A percentile compares a stretch with the other conserved stretches of the same genome.
These are phyloP conservation scores for Cololabis saira DNA, from an alignment of 2,113 vertebrate genomes.

Conservation along the genomic window DNA sequence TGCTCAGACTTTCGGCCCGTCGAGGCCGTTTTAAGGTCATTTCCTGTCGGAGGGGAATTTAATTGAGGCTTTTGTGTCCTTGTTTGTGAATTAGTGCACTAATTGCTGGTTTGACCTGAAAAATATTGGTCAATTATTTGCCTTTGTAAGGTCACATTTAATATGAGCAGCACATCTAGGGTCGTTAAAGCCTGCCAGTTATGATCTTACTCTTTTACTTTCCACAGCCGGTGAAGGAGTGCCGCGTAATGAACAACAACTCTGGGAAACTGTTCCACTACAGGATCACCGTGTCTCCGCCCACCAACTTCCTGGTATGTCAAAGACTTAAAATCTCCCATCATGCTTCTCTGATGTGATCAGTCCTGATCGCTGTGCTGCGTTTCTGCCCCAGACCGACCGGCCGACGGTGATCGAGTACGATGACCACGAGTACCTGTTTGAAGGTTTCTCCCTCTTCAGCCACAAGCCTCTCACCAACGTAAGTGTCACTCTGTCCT, in stretches of 20 bases:
- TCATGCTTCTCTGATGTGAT: background rate
- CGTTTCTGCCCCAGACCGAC: constrained; percentile 85
- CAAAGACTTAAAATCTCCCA: too few relatives aligned
- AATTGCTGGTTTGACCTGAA: constrained; percentile 27
- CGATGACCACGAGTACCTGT: constrained; percentile 98
- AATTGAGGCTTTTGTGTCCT: background rate
- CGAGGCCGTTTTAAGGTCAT: background rate
- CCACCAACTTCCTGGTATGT: constrained; percentile 96
- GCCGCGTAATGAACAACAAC: constrained; percentile 96
- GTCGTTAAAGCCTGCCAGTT: constrained; percentile 21
- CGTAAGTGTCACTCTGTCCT: constrained; percentile 72
- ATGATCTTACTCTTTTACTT: background rate
- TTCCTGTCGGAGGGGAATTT: constrained; percentile 7
- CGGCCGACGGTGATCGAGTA: constrained; percentile 97
- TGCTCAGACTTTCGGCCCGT: background rate
- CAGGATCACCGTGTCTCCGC: constrained; percentile 96
- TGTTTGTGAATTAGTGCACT: constrained; percentile 9
- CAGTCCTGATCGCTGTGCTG: background rate
- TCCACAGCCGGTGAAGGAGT: constrained; percentile 87
- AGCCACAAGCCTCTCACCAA: constrained; percentile 92
- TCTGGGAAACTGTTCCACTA: constrained; percentile 95
- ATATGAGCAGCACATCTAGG: background rate
- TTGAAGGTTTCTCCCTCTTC: constrained; percentile 98
- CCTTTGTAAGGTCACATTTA: constrained; percentile 2
- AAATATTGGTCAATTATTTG: constrained; percentile 15